A percentile compares a stretch with the other conserved stretches of the same genome.
phyloP scores from a whole-genome alignment of 2,113 vertebrate genomes.

The Ranitomeya variabilis region DNA sequence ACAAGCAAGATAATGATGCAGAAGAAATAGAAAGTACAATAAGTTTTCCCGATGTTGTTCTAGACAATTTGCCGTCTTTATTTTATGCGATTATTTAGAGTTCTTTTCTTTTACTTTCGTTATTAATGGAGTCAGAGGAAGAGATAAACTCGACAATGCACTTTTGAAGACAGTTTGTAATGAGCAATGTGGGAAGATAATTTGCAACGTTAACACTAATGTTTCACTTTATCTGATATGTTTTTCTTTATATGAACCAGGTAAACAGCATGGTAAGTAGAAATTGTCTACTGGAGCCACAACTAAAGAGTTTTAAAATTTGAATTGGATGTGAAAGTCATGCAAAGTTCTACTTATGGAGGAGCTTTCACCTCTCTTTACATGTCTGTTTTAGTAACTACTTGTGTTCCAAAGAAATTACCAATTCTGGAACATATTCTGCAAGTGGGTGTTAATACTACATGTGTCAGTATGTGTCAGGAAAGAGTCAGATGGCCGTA shows the following conservation, averaged over 20 bases:
- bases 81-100: constrained; percentile 14
- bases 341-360: background rate
- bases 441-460: no score
- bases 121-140: constrained; percentile 19
- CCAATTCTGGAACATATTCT: no score
- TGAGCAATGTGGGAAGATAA: background rate
- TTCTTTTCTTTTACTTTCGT: background rate
- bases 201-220: background rate
- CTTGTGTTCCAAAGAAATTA: no score
- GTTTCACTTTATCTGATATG: background rate
- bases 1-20: constrained; percentile 30
- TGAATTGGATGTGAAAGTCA: background rate
- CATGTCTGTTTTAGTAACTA: no score
- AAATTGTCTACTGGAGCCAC: background rate
- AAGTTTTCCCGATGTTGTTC: background rate
- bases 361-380: no score
- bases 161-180: background rate
- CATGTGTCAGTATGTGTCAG: no score
- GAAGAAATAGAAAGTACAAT: constrained; percentile 32
- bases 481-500: no score
- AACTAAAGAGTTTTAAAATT: background rate
- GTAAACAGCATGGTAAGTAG: background rate
- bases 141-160: background rate
- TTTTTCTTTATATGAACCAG: background rate
- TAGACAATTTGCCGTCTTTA: constrained; percentile 7